phyloP scores from a whole-genome alignment of 1,140 invertebrate genomes.

The Drosophila equinoxialis region DNA sequence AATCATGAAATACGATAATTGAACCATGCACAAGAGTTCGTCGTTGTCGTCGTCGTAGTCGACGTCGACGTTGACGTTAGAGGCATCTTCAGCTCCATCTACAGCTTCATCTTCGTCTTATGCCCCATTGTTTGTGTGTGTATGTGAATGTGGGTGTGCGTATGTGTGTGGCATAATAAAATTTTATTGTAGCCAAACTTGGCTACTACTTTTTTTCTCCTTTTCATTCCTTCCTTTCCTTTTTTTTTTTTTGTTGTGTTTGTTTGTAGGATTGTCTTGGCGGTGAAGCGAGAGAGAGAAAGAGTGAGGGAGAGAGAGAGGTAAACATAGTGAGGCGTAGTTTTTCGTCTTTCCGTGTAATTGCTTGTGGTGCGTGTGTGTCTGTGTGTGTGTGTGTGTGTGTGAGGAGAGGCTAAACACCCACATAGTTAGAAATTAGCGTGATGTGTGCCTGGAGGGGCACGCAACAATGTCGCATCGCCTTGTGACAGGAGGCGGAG shows the following conservation, averaged over 20 bases:
- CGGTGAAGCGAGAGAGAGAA: neutral
- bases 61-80: slow-evolving; percentile 51
- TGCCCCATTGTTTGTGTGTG: slow-evolving; percentile 66
- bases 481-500: slow-evolving; percentile 29
- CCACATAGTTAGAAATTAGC: slow-evolving; percentile 75
- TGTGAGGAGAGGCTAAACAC: slow-evolving; percentile 52
- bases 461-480: slow-evolving; percentile 68
- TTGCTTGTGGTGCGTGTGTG: slow-evolving; percentile 53
- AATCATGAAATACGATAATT: slow-evolving; percentile 82
- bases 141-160: slow-evolving; percentile 28
- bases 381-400: neutral
- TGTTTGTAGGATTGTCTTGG: neutral
- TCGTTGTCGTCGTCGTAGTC: slow-evolving; percentile 40
- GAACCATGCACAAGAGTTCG: slow-evolving; percentile 80
- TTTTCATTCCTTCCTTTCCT: slow-evolving; percentile 8
- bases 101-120: slow-evolving; percentile 41
- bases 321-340: slow-evolving; percentile 43
- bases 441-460: slow-evolving; percentile 33
- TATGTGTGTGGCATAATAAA: slow-evolving; percentile 80
- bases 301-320: neutral
- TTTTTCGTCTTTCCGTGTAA: slow-evolving; percentile 54
- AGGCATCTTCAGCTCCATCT: slow-evolving; percentile 63
- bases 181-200: slow-evolving; percentile 80
- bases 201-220: slow-evolving; percentile 69
- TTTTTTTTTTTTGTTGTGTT: neutral